Base-by-base conservation (phyloP, 2,113 vertebrate genomes). In the Danionella cerebrum region DNA sequence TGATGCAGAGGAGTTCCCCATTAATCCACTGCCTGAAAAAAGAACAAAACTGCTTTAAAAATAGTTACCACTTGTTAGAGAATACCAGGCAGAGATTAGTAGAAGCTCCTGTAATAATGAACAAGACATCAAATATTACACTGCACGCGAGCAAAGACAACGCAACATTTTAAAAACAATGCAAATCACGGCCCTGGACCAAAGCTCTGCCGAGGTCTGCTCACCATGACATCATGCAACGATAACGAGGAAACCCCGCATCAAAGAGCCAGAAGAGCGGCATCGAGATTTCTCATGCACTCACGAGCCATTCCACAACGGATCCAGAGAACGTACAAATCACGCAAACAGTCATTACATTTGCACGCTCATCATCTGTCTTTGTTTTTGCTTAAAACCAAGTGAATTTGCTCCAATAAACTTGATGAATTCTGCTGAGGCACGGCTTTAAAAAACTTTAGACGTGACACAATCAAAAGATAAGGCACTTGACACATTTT, bases 1-100 rank as follows among this genome's bases (percentile, higher is more conserved):
- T 55, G 95, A 92, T 24, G 94, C 90, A 65, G 94, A 84, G 35
- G 88, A 84, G 60, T 75, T 91, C 33, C 88, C 90, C 88, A 92
- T 91, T 80, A 93, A 78, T 63, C 89, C 84, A 75, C 89, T 86
- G 78, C 91, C 78, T 65, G 88, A 79, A 51, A 22, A 27, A 67
- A 1, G 33, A 16, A 50, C 29, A 44, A 70, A n/a, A n/a, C n/a
- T n/a, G n/a, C n/a, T 5, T 0, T 42, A 58, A 44, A 27, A 19
- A 36, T 13, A 14, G 22, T 55, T 35, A 62, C 13, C 53, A 73
- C 54, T 16, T 6, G 47, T 62, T 52, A 19, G 13, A 60, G 18
- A 1, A 60, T 16, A 6, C 1, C n/a, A n/a, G n/a, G n/a, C n/a
- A n/a, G n/a, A n/a, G n/a, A n/a, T n/a, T n/a, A n/a, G n/a, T n/a